phyloP scores from a whole-genome alignment of 2,113 vertebrate species.

The Dermatemys mawii region DNA sequence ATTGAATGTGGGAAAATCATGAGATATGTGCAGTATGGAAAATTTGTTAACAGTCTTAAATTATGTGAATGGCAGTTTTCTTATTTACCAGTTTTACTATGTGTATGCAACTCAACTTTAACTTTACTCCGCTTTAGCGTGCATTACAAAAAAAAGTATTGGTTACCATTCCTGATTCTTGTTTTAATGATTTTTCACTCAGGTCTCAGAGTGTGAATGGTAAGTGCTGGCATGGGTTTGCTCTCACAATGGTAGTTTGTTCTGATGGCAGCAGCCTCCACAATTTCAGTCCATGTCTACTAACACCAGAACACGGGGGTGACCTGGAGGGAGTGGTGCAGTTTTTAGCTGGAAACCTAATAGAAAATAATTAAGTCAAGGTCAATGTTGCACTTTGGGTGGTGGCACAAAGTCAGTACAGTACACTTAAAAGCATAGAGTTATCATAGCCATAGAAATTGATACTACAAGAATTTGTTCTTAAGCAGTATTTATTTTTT shows the following conservation, averaged over 20 bases:
- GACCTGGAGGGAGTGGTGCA: neutral
- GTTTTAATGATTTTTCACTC: neutral
- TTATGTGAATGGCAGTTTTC: constrained; percentile 1
- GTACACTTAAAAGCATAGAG: neutral
- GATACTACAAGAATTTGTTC: neutral
- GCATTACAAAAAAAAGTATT: neutral
- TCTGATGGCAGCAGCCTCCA: neutral
- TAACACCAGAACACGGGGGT: neutral
- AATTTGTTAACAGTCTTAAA: neutral
- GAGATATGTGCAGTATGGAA: neutral
- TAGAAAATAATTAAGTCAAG: neutral
- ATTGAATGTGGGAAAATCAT: neutral
- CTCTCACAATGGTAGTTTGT: neutral
- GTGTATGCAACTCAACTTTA: neutral
- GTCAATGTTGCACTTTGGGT: neutral
- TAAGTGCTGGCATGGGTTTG: neutral
- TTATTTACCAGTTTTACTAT: neutral
- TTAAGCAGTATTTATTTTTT: neutral
- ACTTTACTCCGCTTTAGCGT: neutral
- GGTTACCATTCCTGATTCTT: neutral
- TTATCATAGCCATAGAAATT: neutral
- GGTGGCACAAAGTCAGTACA: neutral
- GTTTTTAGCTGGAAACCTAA: neutral
- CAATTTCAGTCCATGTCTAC: neutral
- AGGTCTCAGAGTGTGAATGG: neutral